phyloP scores from a whole-genome alignment of 2,888 invertebrate genomes.

The Physocephala rufipes region DNA sequence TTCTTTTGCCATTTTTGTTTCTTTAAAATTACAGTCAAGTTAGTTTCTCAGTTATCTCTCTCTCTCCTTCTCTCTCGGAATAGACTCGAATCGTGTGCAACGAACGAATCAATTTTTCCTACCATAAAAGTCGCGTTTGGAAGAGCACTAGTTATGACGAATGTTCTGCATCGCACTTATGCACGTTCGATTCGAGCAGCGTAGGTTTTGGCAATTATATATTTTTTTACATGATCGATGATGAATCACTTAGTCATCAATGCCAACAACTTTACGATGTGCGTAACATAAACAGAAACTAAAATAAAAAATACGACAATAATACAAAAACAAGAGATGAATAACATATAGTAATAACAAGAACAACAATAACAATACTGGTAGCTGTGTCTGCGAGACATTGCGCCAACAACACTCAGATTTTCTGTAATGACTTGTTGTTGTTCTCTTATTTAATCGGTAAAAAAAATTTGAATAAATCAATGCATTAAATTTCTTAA shows the following conservation, averaged over 20 bases:
- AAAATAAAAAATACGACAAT: too few relatives aligned
- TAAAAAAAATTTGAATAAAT: background rate
- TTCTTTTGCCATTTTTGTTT: too few relatives aligned
- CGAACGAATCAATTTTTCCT: too few relatives aligned
- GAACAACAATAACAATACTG: background rate
- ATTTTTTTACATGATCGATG: background rate
- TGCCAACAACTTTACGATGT: background rate
- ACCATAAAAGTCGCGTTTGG: too few relatives aligned
- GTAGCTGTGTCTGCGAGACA: background rate
- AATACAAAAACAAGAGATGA: too few relatives aligned
- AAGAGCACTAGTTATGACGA: background rate
- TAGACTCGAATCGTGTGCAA: too few relatives aligned
- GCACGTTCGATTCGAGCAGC: too few relatives aligned
- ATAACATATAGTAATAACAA: background rate
- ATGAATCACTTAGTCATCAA: slow-evolving; percentile 1
- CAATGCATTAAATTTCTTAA: too few relatives aligned
- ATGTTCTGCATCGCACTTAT: background rate
- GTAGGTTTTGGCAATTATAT: too few relatives aligned
- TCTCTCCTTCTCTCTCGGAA: too few relatives aligned
- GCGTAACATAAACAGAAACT: background rate
- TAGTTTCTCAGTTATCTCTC: too few relatives aligned
- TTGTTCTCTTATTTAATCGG: background rate
- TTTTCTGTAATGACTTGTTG: background rate
- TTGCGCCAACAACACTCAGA: background rate
- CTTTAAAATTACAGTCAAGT: too few relatives aligned